Conservation (phyloP, 1,140 invertebrate genomes). For the Anastatus disparis region DNA sequence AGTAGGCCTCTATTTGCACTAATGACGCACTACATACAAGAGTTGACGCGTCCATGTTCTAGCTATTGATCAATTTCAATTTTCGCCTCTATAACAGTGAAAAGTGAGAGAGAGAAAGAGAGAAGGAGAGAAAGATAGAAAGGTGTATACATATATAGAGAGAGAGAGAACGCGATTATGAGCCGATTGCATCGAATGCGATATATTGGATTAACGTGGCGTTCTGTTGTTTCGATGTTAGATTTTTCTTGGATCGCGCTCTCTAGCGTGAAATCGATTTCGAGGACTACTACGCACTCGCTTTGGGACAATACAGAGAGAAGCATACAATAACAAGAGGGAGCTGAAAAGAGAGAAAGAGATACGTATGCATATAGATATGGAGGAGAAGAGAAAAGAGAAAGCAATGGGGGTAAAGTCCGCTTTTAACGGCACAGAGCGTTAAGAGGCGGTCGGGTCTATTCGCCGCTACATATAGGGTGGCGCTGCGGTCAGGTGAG, state of each 20-base stretch:
- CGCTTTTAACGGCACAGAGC: conserved; percentile 24
- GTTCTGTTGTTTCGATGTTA: background rate
- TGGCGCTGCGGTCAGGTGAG: too few species aligned
- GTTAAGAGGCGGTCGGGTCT: too few species aligned
- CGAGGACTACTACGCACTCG: too few species aligned
- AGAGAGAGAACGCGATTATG: conserved; percentile 26
- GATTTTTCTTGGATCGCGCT: conserved; percentile 28
- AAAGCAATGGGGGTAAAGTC: conserved; percentile 18
- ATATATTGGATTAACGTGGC: conserved; percentile 11
- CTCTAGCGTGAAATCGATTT: conserved; percentile 37
- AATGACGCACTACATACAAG: conserved; percentile 32
- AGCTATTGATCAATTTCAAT: conserved; percentile 65
- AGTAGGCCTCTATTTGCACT: background rate
- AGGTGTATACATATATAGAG: too few species aligned
- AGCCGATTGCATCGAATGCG: background rate
- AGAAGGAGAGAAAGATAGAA: too few species aligned
- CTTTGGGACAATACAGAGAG: too few species aligned
- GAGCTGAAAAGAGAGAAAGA: too few species aligned
- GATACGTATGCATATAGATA: too few species aligned
- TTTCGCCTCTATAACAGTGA: conserved; percentile 43
- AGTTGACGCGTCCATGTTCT: conserved; percentile 15
- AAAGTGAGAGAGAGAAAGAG: background rate
- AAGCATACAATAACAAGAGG: too few species aligned
- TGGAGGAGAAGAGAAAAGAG: too few species aligned
- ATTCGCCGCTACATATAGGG: too few species aligned